Conservation (phyloP, 1,140 invertebrate genomes). For the Caenorhabditis brenneri region DNA sequence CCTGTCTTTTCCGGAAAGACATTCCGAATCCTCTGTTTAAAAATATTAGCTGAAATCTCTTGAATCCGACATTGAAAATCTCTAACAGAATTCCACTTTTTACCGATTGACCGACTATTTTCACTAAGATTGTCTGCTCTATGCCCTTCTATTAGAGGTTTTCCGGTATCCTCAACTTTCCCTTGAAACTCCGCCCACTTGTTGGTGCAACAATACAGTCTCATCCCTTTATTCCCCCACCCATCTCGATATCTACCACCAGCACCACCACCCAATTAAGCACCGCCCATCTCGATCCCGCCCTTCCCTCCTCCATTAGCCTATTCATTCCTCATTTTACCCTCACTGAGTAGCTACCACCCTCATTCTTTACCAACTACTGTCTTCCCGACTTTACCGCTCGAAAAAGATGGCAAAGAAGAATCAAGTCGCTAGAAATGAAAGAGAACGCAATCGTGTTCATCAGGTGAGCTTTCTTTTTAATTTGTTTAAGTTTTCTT, state of each 20-base stretch:
- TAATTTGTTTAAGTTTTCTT: too few species aligned
- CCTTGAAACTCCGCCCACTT: not conserved
- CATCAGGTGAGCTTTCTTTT: conserved; percentile 16
- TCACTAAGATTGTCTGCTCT: too few species aligned
- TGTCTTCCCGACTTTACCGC: not conserved
- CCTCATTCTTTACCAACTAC: too few species aligned
- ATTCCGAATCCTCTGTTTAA: too few species aligned
- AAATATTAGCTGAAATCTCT: too few species aligned
- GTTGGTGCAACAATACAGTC: conserved; percentile 2
- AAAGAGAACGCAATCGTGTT: conserved; percentile 52
- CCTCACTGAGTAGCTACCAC: not conserved
- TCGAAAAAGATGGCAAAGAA: not conserved
- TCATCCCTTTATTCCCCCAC: not conserved
- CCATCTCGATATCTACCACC: not conserved
- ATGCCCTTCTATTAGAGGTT: not conserved
- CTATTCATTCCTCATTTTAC: conserved; percentile 12
- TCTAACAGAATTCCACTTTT: too few species aligned
- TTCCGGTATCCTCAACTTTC: not conserved
- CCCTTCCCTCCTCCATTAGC: not conserved
- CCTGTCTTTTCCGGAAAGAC: too few species aligned
- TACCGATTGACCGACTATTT: too few species aligned
- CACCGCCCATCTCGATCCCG: conserved; percentile 12
- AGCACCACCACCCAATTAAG: conserved; percentile 12
- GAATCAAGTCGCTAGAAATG: conserved; percentile 39
- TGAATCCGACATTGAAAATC: too few species aligned